A percentile compares a stretch with the other conserved stretches of the same genome.
Conservation (phyloP, 2,797 vertebrate genomes). For the Xiphorhynchus erythropygius region DNA sequence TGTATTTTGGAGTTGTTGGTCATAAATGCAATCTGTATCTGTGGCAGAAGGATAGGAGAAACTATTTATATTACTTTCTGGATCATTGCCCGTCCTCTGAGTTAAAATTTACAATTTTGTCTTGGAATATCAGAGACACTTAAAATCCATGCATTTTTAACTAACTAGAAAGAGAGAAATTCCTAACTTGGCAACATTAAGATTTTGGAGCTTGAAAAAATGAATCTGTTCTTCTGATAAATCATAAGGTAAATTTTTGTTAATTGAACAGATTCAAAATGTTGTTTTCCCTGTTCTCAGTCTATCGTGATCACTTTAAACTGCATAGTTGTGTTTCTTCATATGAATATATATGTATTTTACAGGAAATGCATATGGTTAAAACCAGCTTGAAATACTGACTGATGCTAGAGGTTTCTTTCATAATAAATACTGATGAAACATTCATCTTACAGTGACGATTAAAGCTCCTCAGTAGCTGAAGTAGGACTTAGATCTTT, state of each 20-base stretch:
- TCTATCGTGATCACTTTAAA: background rate
- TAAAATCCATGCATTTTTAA: background rate
- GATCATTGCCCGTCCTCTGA: background rate
- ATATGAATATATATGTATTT: background rate
- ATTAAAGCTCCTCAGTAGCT: background rate
- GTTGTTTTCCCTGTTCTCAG: background rate
- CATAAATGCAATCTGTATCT: background rate
- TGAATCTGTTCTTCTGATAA: background rate
- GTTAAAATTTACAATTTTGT: background rate
- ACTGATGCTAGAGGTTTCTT: background rate
- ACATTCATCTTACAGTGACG: background rate
- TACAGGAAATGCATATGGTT: background rate
- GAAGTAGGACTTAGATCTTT: background rate
- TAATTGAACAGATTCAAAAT: background rate
- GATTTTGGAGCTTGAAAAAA: background rate
- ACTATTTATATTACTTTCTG: background rate
- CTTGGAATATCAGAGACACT: background rate
- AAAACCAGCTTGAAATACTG: constrained; percentile 4
- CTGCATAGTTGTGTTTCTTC: background rate
- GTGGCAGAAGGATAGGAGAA: background rate
- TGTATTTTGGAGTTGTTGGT: background rate
- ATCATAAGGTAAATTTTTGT: background rate
- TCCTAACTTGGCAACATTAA: background rate
- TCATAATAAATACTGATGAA: background rate
- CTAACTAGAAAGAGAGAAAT: background rate